Evolutionary conservation across 2,113 vertebrate species (phyloP).

Genomic region (Oriolus oriolus): DNA sequence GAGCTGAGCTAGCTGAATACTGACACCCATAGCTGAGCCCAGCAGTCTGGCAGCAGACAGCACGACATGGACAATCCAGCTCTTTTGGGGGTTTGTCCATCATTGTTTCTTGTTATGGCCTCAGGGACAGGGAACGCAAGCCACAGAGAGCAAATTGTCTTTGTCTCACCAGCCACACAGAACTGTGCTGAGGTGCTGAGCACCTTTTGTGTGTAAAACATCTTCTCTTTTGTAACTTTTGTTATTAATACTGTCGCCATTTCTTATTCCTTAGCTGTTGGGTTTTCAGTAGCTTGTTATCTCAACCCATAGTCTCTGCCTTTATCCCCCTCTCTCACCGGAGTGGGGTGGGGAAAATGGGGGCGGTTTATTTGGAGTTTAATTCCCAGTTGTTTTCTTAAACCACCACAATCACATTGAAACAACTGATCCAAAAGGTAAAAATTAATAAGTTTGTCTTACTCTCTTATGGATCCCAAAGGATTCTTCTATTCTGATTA

Average conservation of each 20-base stretch:
- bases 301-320: not conserved
- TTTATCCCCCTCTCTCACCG: not conserved
- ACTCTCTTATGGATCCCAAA: not conserved
- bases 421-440: not conserved
- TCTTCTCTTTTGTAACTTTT: not conserved
- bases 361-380: not conserved
- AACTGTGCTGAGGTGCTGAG: not conserved
- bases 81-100: not conserved
- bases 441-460: not conserved
- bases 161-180: not conserved
- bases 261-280: not conserved
- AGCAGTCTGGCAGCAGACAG: not conserved
- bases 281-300: rapidly evolving
- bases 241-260: not conserved
- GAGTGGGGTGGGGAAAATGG: not conserved
- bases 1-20: rapidly evolving
- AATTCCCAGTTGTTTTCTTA: not conserved
- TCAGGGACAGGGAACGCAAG: rapidly evolving
- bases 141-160: not conserved
- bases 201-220: not conserved
- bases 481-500: not conserved
- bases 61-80: rapidly evolving
- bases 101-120: rapidly evolving
- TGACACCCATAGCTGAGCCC: not conserved
- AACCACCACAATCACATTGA: not conserved